Percentiles rank a stretch among this genome's conserved stretches.
These are phyloP conservation scores for Channa maculata DNA, from an alignment of 2,113 vertebrate genomes.

Conservation along the genomic window DNA sequence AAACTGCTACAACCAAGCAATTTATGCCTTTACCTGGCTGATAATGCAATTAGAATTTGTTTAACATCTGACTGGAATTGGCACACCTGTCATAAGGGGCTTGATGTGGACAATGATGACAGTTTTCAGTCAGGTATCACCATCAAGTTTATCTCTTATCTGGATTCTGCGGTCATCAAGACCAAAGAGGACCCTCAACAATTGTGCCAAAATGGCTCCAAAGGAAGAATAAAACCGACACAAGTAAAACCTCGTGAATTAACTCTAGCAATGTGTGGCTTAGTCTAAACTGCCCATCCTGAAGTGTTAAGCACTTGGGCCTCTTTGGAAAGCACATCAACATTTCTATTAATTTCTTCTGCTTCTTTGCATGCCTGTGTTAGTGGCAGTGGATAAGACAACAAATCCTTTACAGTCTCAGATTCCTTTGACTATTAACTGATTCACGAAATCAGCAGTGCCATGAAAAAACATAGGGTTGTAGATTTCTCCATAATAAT, in stretches of 20 bases:
- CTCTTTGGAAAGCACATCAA: background rate
- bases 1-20: slow-evolving; percentile 70
- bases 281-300: background rate
- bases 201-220: slow-evolving; percentile 15
- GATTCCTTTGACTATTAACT: slow-evolving; percentile 49
- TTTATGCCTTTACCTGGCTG: slow-evolving; percentile 38
- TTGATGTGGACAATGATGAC: background rate
- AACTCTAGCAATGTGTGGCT: background rate
- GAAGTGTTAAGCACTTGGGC: slow-evolving; percentile 28
- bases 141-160: slow-evolving; percentile 1
- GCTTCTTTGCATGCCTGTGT: background rate
- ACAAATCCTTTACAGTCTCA: slow-evolving; percentile 45
- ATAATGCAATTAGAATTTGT: slow-evolving; percentile 6
- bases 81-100: background rate
- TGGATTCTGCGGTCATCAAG: background rate
- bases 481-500: slow-evolving; percentile 34
- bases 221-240: slow-evolving; percentile 26
- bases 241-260: background rate
- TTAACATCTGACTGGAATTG: background rate
- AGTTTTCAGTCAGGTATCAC: background rate
- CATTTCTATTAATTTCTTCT: slow-evolving; percentile 9
- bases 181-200: background rate
- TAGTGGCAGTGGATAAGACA: slow-evolving; percentile 18
- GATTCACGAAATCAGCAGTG: slow-evolving; percentile 36
- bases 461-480: slow-evolving; percentile 37